Conservation (phyloP, 35 echinoderm and acorn worm species). For the Ptychodera flava region DNA sequence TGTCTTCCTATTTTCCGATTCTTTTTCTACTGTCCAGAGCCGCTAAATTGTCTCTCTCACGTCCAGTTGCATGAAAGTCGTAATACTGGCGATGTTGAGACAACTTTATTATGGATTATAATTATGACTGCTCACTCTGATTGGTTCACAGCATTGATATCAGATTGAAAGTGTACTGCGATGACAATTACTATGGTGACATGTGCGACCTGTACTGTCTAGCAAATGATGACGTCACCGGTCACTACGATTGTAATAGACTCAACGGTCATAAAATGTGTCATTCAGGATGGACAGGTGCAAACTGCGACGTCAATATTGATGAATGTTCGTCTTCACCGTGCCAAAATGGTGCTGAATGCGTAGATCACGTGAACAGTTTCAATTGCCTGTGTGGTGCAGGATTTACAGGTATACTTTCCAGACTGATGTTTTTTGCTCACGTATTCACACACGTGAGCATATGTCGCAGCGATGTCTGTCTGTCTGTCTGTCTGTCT, state of each 20-base stretch:
- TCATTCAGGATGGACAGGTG: constrained; percentile 26
- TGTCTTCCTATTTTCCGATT: no score
- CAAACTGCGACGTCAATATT: constrained; percentile 12
- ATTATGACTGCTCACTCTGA: no score
- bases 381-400: neutral
- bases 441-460: no score
- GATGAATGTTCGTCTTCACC: constrained; percentile 2
- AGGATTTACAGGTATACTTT: constrained; percentile 5
- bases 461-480: no score
- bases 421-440: no score
- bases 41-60: no score
- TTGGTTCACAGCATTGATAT: constrained; percentile 7
- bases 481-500: no score
- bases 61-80: no score
- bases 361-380: neutral
- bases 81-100: no score
- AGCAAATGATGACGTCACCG: constrained; percentile 7
- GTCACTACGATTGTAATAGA: constrained; percentile 27
- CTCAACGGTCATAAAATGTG: constrained; percentile 28
- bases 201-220: constrained; percentile 20
- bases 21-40: no score
- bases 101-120: no score
- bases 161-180: constrained; percentile 25
- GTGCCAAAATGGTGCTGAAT: neutral
- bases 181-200: constrained; percentile 21